Evolutionary conservation across 1,140 invertebrate genomes (phyloP), one percentile per base, ranked within the genome.

Genomic region (Sitodiplosis mosellana): DNA sequence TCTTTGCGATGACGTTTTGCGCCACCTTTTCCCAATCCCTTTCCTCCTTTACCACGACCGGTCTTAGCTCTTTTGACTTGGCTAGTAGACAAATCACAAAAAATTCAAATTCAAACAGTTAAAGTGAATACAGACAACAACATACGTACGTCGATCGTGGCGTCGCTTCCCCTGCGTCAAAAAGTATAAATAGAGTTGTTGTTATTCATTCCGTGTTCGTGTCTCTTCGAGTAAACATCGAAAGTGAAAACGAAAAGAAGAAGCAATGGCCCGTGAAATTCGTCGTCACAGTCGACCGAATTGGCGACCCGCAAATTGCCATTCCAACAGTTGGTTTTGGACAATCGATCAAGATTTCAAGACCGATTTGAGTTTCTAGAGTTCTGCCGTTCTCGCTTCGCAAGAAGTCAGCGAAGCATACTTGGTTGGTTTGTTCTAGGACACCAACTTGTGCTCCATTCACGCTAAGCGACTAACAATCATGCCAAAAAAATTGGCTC

Each of bases 401-500:
- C 64, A 66, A 34, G 65, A 47, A 34, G 46, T 34, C 22, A 47
- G 46, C 34, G 8, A 21, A n/a, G 19, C 27, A 8, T 20, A 21
- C 45, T 46, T 22, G 15, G n/a, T 45, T 33, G 21, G n/a, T 15
- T 21, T 45, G 14, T n/a, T 22, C 44, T 3, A 19, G 15, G n/a
- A 19, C 44, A 20, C 17, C 15, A 45, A 22, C n/a, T n/a, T n/a
- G 20, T 15, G n/a, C 15, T 5, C 44, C 8, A 19, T 5, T 14
- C 15, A 27, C 17, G 17, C 20, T 47, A 91, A 90, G 65, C 75
- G 88, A 52, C 88, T 90, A 14, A 90, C 87, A 48, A 90, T 90
- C 51, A 90, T 89, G 86, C 84, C 87, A 8, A 91, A 88, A 65
- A 87, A 90, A 59, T 63, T 87, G 53, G 84, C 83, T 45, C 68